These are phyloP conservation scores for Macaca mulatta DNA, from an alignment of 2,113 vertebrate genomes.

Conservation along the genomic window DNA sequence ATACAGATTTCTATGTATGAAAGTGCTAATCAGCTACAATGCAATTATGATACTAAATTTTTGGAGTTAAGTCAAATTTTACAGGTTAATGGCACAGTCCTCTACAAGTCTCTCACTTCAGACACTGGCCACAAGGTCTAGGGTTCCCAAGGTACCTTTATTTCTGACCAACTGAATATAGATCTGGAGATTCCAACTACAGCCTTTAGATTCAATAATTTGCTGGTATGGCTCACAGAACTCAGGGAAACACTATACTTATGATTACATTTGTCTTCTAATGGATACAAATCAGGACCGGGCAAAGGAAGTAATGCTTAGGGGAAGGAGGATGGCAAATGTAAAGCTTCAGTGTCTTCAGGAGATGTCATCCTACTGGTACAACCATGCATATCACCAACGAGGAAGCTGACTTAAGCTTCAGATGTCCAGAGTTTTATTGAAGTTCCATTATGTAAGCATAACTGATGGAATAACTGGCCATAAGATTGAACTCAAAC, in stretches of 20 bases:
- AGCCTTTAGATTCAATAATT: too few relatives aligned
- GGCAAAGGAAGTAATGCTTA: background rate
- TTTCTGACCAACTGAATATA: background rate
- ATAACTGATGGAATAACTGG: too few relatives aligned
- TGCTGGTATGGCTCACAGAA: background rate
- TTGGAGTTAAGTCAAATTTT: background rate
- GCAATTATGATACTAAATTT: background rate
- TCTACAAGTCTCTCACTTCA: background rate
- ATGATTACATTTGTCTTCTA: background rate
- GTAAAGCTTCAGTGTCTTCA: background rate
- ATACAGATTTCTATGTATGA: background rate
- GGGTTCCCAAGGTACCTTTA: background rate
- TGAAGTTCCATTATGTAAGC: background rate
- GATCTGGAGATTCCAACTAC: background rate
- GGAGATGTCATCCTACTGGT: background rate
- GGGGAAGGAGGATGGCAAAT: background rate
- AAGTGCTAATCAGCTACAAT: background rate
- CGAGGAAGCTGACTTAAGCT: background rate
- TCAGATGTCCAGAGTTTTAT: background rate
- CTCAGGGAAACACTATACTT: background rate
- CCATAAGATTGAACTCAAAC: background rate
- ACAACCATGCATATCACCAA: background rate
- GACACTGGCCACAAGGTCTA: background rate
- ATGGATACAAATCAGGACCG: background rate
- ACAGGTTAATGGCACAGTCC: background rate